These are phyloP conservation scores for Apostichopus leukothele DNA, from an alignment of 53 echinoderm and acorn worm genomes.

Conservation along the genomic window DNA sequence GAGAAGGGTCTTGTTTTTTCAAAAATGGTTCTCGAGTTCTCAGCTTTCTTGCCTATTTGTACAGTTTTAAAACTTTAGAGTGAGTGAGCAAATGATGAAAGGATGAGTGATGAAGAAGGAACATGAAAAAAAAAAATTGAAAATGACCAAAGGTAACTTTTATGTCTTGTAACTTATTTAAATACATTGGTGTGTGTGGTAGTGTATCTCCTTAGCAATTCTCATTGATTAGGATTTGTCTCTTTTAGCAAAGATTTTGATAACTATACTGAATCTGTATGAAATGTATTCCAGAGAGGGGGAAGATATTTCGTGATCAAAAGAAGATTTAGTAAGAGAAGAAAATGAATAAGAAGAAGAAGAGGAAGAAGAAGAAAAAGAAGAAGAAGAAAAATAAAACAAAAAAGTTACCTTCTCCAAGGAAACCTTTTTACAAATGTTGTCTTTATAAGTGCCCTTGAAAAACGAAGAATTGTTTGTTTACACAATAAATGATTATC, in stretches of 20 bases:
- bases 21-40: conserved; percentile 23
- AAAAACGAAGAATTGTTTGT: conserved; percentile 39
- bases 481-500: conserved; percentile 46
- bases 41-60: conserved; percentile 51
- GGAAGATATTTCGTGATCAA: neutral
- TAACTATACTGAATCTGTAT: neutral
- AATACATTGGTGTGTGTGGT: conserved; percentile 20
- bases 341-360: neutral
- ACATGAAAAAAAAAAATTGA: neutral
- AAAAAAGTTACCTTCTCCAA: neutral
- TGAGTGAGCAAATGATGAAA: conserved; percentile 13
- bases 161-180: conserved; percentile 44
- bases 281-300: neutral
- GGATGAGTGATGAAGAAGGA: conserved; percentile 19
- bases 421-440: conserved; percentile 8
- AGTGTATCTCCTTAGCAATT: neutral
- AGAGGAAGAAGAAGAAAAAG: neutral
- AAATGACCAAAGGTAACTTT: conserved; percentile 41
- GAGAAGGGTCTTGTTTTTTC: neutral
- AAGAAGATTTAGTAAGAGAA: neutral
- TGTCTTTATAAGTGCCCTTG: conserved; percentile 26
- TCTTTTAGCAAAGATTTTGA: neutral
- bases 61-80: conserved; percentile 44
- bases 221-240: neutral
- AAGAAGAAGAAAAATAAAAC: conserved; percentile 4